phyloP scores from a whole-genome alignment of 2,888 invertebrate genomes.

The Ochropacha duplaris region DNA sequence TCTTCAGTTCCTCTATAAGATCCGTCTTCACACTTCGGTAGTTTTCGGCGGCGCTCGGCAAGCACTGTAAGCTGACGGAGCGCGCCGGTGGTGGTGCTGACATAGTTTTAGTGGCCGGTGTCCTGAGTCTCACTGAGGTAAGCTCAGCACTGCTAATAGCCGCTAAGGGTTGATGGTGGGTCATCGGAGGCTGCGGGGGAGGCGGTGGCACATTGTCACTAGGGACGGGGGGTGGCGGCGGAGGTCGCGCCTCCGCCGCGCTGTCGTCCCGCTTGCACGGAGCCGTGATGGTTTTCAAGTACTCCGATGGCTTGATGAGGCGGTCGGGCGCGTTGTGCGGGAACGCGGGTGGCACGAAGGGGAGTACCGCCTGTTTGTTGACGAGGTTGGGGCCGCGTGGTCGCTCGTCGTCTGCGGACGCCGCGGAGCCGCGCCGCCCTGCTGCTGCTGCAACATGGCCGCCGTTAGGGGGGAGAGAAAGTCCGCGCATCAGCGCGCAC shows the following conservation, averaged over 20 bases:
- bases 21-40: conserved; percentile 91
- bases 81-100: conserved; percentile 88
- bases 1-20: conserved; percentile 95
- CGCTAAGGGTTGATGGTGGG: conserved; percentile 88
- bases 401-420: conserved; percentile 77
- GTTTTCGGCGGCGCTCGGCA: conserved; percentile 85
- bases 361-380: conserved; percentile 92
- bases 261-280: conserved; percentile 81
- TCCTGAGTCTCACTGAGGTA: conserved; percentile 90
- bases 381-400: conserved; percentile 86
- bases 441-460: conserved; percentile 71
- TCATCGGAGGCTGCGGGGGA: conserved; percentile 62
- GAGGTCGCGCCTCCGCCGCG: conserved; percentile 83
- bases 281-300: conserved; percentile 91
- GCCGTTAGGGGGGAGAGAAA: conserved; percentile 68
- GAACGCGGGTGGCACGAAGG: conserved; percentile 96
- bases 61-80: conserved; percentile 89
- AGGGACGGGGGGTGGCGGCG: conserved; percentile 82
- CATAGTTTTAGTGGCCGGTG: conserved; percentile 90
- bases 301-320: conserved; percentile 96
- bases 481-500: conserved; percentile 65
- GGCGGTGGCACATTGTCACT: conserved; percentile 58
- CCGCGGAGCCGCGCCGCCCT: conserved; percentile 71
- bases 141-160: conserved; percentile 94
- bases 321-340: conserved; percentile 91